Conservation (phyloP, 2,113 vertebrate species). For the Fulica atra region DNA sequence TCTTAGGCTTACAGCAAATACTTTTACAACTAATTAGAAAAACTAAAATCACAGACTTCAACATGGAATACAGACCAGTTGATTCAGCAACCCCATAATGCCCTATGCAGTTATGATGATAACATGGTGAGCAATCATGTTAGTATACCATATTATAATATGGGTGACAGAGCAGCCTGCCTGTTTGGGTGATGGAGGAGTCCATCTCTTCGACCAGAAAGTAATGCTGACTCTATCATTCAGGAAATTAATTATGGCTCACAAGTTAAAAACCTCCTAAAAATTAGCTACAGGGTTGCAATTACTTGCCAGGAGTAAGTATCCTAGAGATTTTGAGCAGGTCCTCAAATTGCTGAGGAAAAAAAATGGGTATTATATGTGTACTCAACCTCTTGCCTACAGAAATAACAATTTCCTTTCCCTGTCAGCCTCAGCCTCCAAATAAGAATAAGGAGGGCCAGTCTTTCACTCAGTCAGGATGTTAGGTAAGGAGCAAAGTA, state of each 20-base stretch:
- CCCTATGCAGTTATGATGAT: neutral
- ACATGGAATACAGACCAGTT: neutral
- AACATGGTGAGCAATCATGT: neutral
- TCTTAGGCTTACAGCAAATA: neutral
- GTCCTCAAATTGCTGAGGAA: neutral
- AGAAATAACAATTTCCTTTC: fast-evolving
- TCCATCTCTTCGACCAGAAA: neutral
- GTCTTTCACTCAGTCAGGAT: neutral
- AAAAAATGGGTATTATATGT: neutral
- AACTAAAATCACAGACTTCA: neutral
- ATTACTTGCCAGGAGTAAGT: neutral
- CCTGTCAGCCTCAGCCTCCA: neutral
- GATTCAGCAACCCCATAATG: neutral
- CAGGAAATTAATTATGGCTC: neutral
- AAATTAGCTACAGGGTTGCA: neutral
- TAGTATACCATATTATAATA: neutral
- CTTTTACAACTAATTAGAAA: neutral
- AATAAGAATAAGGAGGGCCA: neutral
- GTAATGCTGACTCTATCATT: neutral
- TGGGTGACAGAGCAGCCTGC: neutral
- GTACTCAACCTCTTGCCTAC: neutral
- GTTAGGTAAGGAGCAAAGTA: neutral
- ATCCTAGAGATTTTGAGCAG: neutral
- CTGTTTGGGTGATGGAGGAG: neutral
- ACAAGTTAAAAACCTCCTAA: neutral